A percentile compares a stretch with the other conserved stretches of the same genome.
Evolutionary conservation across 2,797 vertebrate species (phyloP).

Genomic region (Hapalemur alaotrensis): DNA sequence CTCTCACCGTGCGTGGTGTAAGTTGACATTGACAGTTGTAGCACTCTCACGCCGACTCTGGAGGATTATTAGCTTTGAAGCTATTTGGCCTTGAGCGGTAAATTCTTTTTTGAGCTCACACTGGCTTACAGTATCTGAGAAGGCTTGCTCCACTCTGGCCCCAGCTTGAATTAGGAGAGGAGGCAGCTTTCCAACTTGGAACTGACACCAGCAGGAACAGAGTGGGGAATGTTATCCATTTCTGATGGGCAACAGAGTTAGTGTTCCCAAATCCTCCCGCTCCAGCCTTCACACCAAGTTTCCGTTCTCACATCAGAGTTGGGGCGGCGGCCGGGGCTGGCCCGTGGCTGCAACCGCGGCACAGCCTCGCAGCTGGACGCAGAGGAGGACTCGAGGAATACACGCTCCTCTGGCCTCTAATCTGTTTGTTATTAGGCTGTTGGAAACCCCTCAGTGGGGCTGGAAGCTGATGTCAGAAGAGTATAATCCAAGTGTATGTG

Average conservation of each 20-base stretch:
- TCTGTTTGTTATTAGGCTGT: conserved; percentile 86
- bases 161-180: conserved; percentile 84
- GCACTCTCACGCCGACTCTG: conserved; percentile 91
- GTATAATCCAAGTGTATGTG: conserved; percentile 83
- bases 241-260: conserved; percentile 80
- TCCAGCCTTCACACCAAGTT: conserved; percentile 74
- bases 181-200: conserved; percentile 85
- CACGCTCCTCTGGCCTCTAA: conserved; percentile 76
- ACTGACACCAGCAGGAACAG: conserved; percentile 80
- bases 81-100: conserved; percentile 97
- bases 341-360: conserved; percentile 71
- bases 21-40: conserved; percentile 97
- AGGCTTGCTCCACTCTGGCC: conserved; percentile 85
- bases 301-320: conserved; percentile 82
- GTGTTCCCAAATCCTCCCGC: conserved; percentile 73
- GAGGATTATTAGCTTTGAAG: conserved; percentile 98
- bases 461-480: conserved; percentile 82
- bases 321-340: conserved; percentile 51
- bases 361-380: conserved; percentile 73
- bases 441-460: conserved; percentile 77
- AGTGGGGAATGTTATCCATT: conserved; percentile 80
- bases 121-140: conserved; percentile 88
- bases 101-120: conserved; percentile 95
- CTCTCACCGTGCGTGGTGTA: conserved; percentile 89
- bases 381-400: conserved; percentile 70